Evolutionary conservation across 2,888 invertebrate genomes (phyloP).

Genomic region (Helobdella robusta): DNA sequence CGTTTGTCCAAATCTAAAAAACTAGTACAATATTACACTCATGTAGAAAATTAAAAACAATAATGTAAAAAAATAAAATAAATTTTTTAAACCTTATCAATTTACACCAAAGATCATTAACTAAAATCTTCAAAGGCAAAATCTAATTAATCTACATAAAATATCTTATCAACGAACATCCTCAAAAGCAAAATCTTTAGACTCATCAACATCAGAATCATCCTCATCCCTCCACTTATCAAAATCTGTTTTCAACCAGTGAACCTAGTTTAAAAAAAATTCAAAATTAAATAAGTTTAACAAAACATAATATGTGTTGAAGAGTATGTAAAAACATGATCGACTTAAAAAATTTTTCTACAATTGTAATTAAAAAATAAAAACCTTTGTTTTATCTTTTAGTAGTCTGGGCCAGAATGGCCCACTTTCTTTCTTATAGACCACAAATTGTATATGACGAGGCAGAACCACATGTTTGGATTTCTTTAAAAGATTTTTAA

Average conservation of each 20-base stretch:
- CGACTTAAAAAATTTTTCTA: too few species aligned
- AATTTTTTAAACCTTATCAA: not conserved
- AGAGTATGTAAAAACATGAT: not conserved
- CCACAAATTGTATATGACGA: slow-evolving; percentile 53
- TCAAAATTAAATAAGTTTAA: not conserved
- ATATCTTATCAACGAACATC: slow-evolving; percentile 31
- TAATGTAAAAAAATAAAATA: not conserved
- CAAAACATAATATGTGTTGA: slow-evolving; percentile 9
- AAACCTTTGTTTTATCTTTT: slow-evolving; percentile 68
- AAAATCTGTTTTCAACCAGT: slow-evolving; percentile 93
- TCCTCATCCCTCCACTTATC: slow-evolving; percentile 96
- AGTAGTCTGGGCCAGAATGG: slow-evolving; percentile 80
- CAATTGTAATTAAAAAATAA: not conserved
- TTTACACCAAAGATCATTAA: not conserved
- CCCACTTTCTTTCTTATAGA: slow-evolving; percentile 59
- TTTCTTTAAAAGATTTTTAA: slow-evolving; percentile 53
- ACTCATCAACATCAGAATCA: slow-evolving; percentile 72
- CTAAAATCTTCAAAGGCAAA: not conserved
- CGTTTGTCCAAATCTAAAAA: not conserved
- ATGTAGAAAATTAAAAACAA: not conserved
- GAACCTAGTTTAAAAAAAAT: slow-evolving; percentile 56
- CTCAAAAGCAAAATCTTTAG: slow-evolving; percentile 53
- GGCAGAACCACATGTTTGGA: slow-evolving; percentile 52
- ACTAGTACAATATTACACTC: not conserved
- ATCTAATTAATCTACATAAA: not conserved